Conservation (phyloP, 2,797 vertebrate species). For the Typhlichthys subterraneus region DNA sequence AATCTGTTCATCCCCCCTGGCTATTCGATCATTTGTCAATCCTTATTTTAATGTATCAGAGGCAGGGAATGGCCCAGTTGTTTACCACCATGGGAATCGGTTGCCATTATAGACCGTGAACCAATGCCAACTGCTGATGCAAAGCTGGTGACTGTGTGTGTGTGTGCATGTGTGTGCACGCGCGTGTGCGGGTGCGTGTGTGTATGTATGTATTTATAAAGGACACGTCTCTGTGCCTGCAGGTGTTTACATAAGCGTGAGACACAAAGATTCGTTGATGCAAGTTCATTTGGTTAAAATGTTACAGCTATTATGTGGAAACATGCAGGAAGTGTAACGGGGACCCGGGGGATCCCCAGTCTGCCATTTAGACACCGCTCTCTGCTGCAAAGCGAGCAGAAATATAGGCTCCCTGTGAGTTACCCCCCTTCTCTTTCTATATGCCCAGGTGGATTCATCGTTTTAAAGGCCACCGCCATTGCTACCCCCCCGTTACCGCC, state of each 20-base stretch:
- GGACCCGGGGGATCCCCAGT: constrained; percentile 30
- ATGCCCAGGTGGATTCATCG: constrained; percentile 52
- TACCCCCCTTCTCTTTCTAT: background rate
- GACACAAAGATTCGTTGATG: constrained; percentile 52
- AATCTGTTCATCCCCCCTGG: constrained; percentile 61
- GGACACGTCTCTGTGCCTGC: constrained; percentile 21
- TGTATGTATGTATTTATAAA: constrained; percentile 21
- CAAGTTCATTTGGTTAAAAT: constrained; percentile 41
- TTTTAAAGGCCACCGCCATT: constrained; percentile 31
- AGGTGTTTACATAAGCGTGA: constrained; percentile 53
- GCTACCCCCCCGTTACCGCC: background rate
- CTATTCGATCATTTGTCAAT: constrained; percentile 46
- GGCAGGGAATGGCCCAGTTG: constrained; percentile 56
- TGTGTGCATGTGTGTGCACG: too few species aligned
- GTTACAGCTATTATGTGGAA: constrained; percentile 38
- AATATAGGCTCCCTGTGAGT: constrained; percentile 60
- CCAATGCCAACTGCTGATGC: constrained; percentile 56
- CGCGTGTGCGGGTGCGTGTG: too few species aligned
- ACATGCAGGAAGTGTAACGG: constrained; percentile 26
- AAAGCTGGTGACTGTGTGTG: constrained; percentile 27
- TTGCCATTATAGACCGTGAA: constrained; percentile 42
- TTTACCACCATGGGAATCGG: constrained; percentile 55
- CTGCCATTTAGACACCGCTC: constrained; percentile 37
- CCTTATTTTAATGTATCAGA: constrained; percentile 50
- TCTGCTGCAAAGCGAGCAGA: constrained; percentile 64